Conservation (phyloP, 2,888 invertebrate species). For the Bursaphelenchus okinawaensis region DNA sequence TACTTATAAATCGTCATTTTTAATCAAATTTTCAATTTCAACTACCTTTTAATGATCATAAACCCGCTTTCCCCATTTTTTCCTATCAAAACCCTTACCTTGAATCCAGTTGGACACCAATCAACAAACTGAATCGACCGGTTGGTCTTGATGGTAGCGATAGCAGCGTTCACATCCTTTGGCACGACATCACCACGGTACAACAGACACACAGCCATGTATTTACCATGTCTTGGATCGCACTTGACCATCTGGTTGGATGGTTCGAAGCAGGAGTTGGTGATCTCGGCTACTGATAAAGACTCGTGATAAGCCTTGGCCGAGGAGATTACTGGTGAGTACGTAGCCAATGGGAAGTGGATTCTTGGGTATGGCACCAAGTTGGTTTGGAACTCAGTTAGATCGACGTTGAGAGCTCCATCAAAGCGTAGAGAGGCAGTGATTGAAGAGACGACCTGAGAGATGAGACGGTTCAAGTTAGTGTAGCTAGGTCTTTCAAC, state of each 20-base stretch:
- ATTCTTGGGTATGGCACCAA: slow-evolving; percentile 80
- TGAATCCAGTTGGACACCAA: slow-evolving; percentile 47
- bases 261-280: slow-evolving; percentile 75
- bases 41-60: neutral
- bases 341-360: slow-evolving; percentile 75
- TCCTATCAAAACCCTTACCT: slow-evolving; percentile 32
- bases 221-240: slow-evolving; percentile 60
- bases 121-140: slow-evolving; percentile 54
- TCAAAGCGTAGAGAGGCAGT: slow-evolving; percentile 85
- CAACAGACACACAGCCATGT: slow-evolving; percentile 60
- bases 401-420: slow-evolving; percentile 81
- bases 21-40: neutral
- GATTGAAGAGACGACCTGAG: slow-evolving; percentile 71
- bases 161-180: slow-evolving; percentile 55
- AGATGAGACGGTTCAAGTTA: slow-evolving; percentile 85
- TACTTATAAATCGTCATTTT: neutral
- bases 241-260: slow-evolving; percentile 68
- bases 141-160: slow-evolving; percentile 55
- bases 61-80: neutral
- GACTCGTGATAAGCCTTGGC: slow-evolving; percentile 58
- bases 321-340: slow-evolving; percentile 56
- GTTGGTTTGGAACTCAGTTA: slow-evolving; percentile 68
- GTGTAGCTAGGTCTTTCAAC: slow-evolving; percentile 71
- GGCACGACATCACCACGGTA: slow-evolving; percentile 60
- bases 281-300: slow-evolving; percentile 75